Evolutionary conservation across 2,113 vertebrate genomes (phyloP).

Genomic region (Siphamia tubifer): DNA sequence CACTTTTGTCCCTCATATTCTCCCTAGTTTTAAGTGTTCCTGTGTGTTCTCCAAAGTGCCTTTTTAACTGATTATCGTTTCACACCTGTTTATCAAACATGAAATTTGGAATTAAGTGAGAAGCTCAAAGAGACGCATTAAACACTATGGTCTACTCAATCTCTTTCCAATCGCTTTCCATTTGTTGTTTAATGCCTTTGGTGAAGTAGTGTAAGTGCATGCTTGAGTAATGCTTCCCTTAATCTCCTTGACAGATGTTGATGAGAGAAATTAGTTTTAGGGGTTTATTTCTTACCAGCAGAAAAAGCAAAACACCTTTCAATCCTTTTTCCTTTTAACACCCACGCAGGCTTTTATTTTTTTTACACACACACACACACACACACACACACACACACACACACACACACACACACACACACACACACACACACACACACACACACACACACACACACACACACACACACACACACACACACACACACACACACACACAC

Average conservation of each 20-base stretch:
- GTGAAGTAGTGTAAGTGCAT: constrained; percentile 44
- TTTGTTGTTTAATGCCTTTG: constrained; percentile 51
- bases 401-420: no score
- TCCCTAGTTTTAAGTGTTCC: constrained; percentile 8
- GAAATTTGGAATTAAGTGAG: constrained; percentile 24
- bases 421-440: no score
- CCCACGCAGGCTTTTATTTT: constrained; percentile 2
- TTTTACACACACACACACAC: no score
- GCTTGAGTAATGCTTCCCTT: constrained; percentile 34
- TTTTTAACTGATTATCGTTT: constrained; percentile 34
- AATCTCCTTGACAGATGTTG: constrained; percentile 54
- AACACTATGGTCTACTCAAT: constrained; percentile 37
- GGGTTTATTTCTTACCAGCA: constrained; percentile 38
- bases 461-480: no score
- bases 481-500: no score
- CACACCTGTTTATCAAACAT: constrained; percentile 17
- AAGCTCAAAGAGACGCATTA: constrained; percentile 35
- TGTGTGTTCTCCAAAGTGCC: constrained; percentile 33
- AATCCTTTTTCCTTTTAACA: constrained; percentile 30
- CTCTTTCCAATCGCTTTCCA: constrained; percentile 6
- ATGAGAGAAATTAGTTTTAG: constrained; percentile 50
- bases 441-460: no score
- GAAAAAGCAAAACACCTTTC: constrained; percentile 18
- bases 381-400: no score
- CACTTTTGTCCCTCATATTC: background rate